Base-by-base conservation (phyloP, 2,888 invertebrate genomes). In the Autographa pulchrina region DNA sequence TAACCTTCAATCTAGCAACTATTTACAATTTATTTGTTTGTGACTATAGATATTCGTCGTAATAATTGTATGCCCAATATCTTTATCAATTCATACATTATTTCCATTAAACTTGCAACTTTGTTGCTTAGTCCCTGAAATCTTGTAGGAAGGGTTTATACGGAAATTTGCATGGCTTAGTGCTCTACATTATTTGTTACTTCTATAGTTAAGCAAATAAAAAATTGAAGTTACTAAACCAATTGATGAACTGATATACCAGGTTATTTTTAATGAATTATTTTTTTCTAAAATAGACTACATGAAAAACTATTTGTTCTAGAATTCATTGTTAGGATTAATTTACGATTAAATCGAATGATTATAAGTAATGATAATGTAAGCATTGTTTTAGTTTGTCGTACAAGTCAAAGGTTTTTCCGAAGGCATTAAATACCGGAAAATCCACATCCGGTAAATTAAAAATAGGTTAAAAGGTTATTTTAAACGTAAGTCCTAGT, bases 1-100 rank as follows among this genome's bases (percentile, higher is more conserved):
- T 83, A 75, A 75, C 70, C 74, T 72, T 71, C 62, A 62, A 41
- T 74, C 68, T 69, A 75, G 62, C 35, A 65, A 32, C 43, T 69
- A 62, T 38, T 38, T 38, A 38, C 38, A 11, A 11, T 38, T 38
- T 11, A 2, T 38, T 11, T 11, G 38, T 38, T 38, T 38, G 11
- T 38, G 35, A 6, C 35, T 38, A 38, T 38, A 38, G 38, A 38
- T 38, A 11, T 38, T 11, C 38, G 11, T 38, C 11, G 8, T 11
- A 9, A 11, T 11, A 1, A 38, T 11, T 35, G 35, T 35, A 35
- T 35, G 7, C 7, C 35, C 6, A 0, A 35, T 35, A 35, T 35
- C 0, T 6, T 35, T 35, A 3, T 35, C 6, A 3, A 35, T 35
- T 35, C 0, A 3, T 25, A 3, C 35, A 8, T 35, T 35, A 6